Evolutionary conservation across 2,797 vertebrate genomes (phyloP).

Genomic region (Poeciliopsis turneri): DNA sequence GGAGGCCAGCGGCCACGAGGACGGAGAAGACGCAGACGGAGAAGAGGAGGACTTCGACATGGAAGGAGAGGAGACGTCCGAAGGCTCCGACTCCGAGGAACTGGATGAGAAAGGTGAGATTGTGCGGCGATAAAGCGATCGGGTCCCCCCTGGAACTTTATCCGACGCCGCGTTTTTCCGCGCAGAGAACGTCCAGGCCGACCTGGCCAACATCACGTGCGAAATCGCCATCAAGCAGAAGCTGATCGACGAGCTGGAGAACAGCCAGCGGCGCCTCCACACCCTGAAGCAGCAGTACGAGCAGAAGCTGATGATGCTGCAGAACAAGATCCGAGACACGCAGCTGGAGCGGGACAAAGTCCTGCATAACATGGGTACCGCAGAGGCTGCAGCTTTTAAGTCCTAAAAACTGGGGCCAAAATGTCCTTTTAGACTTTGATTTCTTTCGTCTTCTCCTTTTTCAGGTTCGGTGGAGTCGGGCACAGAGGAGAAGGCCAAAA

Average conservation of each 20-base stretch:
- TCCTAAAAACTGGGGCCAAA: not conserved
- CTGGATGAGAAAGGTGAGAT: slow-evolving; percentile 93
- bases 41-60: slow-evolving; percentile 92
- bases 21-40: slow-evolving; percentile 88
- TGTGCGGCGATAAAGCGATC: not conserved
- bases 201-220: slow-evolving; percentile 97
- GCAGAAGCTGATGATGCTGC: slow-evolving; percentile 94
- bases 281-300: slow-evolving; percentile 96
- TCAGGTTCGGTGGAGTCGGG: slow-evolving; percentile 92
- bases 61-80: slow-evolving; percentile 91
- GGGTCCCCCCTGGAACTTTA: not conserved
- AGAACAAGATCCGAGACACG: slow-evolving; percentile 95
- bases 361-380: slow-evolving; percentile 91
- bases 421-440: not conserved
- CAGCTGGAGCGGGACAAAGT: slow-evolving; percentile 96
- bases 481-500: slow-evolving; percentile 97
- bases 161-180: not conserved
- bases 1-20: slow-evolving; percentile 91
- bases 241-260: slow-evolving; percentile 96
- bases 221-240: slow-evolving; percentile 99
- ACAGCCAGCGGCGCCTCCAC: slow-evolving; percentile 94
- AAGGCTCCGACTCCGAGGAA: slow-evolving; percentile 92
- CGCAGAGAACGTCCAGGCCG: slow-evolving; percentile 91
- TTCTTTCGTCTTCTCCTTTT: not conserved
- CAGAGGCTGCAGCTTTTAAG: too few species aligned